Conservation (phyloP, 2,888 invertebrate genomes). For the Brachycybe producta region DNA sequence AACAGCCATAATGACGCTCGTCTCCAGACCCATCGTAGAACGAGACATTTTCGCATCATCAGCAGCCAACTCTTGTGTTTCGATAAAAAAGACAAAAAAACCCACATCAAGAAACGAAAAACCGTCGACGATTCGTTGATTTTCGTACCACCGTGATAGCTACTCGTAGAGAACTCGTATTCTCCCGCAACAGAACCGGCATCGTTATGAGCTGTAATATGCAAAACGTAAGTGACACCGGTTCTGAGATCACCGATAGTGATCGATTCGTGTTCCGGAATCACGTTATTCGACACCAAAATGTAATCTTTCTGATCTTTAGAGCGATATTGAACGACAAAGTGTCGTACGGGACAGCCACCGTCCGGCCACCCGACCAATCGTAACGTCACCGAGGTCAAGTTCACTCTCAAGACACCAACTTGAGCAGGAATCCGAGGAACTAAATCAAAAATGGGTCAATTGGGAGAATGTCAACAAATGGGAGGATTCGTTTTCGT, state of each 20-base stretch:
- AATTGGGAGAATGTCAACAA: no score
- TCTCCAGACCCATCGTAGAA: conserved; percentile 9
- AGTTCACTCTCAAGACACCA: conserved; percentile 63
- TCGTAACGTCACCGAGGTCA: conserved; percentile 62
- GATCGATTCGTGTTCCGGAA: conserved; percentile 38
- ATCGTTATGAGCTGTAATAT: conserved; percentile 55
- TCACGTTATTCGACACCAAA: conserved; percentile 40
- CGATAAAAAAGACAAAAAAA: not conserved
- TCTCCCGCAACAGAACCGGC: conserved; percentile 55
- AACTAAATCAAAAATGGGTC: no score
- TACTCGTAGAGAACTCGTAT: conserved; percentile 59
- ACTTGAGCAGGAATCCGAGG: conserved; percentile 60
- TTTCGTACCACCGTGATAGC: conserved; percentile 48
- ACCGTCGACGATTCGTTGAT: not conserved
- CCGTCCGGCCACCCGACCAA: conserved; percentile 73
- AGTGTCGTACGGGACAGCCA: conserved; percentile 67
- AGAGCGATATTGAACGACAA: conserved; percentile 48
- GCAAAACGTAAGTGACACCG: conserved; percentile 57
- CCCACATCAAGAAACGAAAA: not conserved
- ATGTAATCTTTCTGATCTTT: conserved; percentile 39
- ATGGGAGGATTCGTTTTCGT: not conserved
- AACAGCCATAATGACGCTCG: conserved; percentile 13
- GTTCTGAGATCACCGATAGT: conserved; percentile 49
- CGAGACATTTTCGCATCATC: conserved; percentile 15
- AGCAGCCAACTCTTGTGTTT: conserved; percentile 10